These are phyloP conservation scores for Drosophila quasianomalipes DNA, from an alignment of 2,888 invertebrate species.

Conservation along the genomic window DNA sequence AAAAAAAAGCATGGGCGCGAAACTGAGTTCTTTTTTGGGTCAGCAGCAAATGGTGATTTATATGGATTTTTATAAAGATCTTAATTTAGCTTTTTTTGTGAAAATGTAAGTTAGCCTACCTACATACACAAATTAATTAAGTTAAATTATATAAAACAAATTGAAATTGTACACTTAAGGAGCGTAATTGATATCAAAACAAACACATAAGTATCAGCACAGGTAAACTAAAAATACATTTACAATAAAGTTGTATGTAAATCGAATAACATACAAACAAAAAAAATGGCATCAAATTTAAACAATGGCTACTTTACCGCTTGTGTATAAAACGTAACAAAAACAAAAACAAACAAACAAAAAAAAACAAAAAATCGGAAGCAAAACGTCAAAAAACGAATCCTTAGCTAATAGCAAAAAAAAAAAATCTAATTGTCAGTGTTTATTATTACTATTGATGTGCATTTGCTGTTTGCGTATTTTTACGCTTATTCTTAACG, in stretches of 20 bases:
- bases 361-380: constrained; percentile 10
- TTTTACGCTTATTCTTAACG: constrained; percentile 56
- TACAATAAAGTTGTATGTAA: constrained; percentile 54
- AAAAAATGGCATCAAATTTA: constrained; percentile 30
- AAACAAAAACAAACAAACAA: constrained; percentile 21
- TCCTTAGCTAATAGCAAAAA: constrained; percentile 51
- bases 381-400: constrained; percentile 30
- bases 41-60: constrained; percentile 76
- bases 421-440: constrained; percentile 72
- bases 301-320: constrained; percentile 60
- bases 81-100: constrained; percentile 65
- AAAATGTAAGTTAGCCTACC: constrained; percentile 46
- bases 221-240: constrained; percentile 69
- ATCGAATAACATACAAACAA: constrained; percentile 40
- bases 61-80: constrained; percentile 64
- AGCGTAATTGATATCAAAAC: constrained; percentile 72
- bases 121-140: constrained; percentile 49
- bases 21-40: constrained; percentile 24
- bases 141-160: constrained; percentile 23
- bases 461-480: constrained; percentile 69
- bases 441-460: constrained; percentile 72
- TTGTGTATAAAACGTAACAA: constrained; percentile 56
- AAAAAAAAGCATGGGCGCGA: background rate
- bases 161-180: constrained; percentile 65
- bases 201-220: constrained; percentile 76